A percentile compares a stretch with the other conserved stretches of the same genome.
phyloP scores from a whole-genome alignment of 2,797 vertebrate species.

The Psittacula echo region DNA sequence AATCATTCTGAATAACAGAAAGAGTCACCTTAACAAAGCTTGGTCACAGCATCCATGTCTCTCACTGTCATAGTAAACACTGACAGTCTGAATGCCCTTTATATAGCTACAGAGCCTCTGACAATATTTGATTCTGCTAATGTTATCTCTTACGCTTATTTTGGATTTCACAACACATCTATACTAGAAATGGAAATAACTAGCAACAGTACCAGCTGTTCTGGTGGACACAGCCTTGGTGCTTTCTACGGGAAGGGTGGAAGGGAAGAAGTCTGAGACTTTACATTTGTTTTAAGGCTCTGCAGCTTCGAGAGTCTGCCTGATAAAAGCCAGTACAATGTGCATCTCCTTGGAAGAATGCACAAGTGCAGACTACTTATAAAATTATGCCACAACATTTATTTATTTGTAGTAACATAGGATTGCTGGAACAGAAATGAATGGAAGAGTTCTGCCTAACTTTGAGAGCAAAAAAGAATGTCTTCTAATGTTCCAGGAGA shows the following conservation, averaged over 20 bases:
- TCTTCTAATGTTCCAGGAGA: not conserved
- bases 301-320: not conserved
- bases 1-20: not conserved
- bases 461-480: not conserved
- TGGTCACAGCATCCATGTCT: not conserved
- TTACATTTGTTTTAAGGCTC: not conserved
- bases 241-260: not conserved
- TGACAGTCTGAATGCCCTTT: not conserved
- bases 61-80: not conserved
- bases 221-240: not conserved
- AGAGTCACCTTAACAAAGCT: not conserved
- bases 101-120: not conserved
- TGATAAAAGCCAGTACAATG: not conserved
- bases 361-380: not conserved
- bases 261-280: not conserved
- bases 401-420: not conserved
- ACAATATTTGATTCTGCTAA: not conserved
- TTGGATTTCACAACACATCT: constrained; percentile 6
- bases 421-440: not conserved
- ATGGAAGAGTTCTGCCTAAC: not conserved
- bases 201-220: not conserved
- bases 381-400: not conserved
- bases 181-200: not conserved
- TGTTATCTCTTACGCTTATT: not conserved
- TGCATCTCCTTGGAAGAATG: not conserved